Conservation (phyloP, 2,888 invertebrate species). For the Acronicta aceris region DNA sequence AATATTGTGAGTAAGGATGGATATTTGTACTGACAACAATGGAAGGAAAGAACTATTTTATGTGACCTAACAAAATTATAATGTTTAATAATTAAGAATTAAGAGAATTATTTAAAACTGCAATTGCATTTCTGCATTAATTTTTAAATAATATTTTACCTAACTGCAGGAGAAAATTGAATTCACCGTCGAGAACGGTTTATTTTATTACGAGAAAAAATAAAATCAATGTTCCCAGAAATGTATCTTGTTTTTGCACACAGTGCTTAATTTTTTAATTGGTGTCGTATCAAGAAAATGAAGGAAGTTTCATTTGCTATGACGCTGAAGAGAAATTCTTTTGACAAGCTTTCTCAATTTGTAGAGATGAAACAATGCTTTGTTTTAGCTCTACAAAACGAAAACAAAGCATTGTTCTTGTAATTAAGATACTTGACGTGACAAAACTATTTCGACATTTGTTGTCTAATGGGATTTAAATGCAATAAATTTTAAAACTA, state of each 20-base stretch:
- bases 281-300: slow-evolving; percentile 6
- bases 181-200: background rate
- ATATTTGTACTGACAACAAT: too few relatives aligned
- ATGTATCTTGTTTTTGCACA: slow-evolving; percentile 4
- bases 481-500: slow-evolving; percentile 24
- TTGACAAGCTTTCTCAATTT: slow-evolving; percentile 17
- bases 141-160: too few relatives aligned
- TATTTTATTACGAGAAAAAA: slow-evolving; percentile 8
- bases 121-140: too few relatives aligned
- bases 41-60: too few relatives aligned
- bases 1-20: too few relatives aligned
- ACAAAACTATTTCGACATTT: slow-evolving; percentile 7
- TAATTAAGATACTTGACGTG: slow-evolving; percentile 7
- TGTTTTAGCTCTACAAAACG: too few relatives aligned
- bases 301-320: slow-evolving; percentile 9
- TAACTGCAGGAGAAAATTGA: background rate
- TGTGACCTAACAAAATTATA: too few relatives aligned
- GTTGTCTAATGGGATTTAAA: background rate
- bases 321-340: slow-evolving; percentile 24
- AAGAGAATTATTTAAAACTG: too few relatives aligned
- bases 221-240: slow-evolving; percentile 2
- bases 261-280: slow-evolving; percentile 30
- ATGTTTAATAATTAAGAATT: too few relatives aligned
- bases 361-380: slow-evolving; percentile 13
- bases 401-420: slow-evolving; percentile 19